A percentile compares a stretch with the other conserved stretches of the same genome.
phyloP scores from a whole-genome alignment of 2,888 invertebrate species.

The Pseudococcus viburni region DNA sequence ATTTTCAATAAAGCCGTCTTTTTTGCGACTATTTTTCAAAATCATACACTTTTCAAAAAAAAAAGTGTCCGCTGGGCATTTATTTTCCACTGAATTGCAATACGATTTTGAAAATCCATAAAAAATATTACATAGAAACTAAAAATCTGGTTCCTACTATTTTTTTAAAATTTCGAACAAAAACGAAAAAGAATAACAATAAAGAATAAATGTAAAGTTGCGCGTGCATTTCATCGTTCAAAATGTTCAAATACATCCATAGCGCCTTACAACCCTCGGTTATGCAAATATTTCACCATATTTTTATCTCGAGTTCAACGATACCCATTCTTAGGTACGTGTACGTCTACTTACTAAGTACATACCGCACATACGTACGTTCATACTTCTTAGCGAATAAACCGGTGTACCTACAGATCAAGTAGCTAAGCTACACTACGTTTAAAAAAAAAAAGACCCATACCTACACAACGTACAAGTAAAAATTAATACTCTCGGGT shows the following conservation, averaged over 20 bases:
- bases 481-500: conserved; percentile 2
- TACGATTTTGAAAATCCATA: too few relatives aligned
- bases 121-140: too few relatives aligned
- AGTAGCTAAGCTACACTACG: background rate
- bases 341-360: background rate
- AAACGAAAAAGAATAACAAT: too few relatives aligned
- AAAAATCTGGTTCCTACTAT: too few relatives aligned
- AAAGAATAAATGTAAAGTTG: too few relatives aligned
- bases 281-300: conserved; percentile 45
- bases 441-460: background rate
- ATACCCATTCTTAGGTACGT: background rate
- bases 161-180: too few relatives aligned
- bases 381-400: background rate
- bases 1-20: too few relatives aligned
- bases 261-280: background rate
- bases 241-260: background rate
- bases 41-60: too few relatives aligned
- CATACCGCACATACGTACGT: background rate
- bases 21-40: too few relatives aligned
- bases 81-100: too few relatives aligned
- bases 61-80: too few relatives aligned
- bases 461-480: background rate
- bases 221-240: too few relatives aligned
- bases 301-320: conserved; percentile 30
- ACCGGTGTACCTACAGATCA: conserved; percentile 23